Evolutionary conservation across 2,113 vertebrate species (phyloP).

Genomic region (Lophotis ruficrista): DNA sequence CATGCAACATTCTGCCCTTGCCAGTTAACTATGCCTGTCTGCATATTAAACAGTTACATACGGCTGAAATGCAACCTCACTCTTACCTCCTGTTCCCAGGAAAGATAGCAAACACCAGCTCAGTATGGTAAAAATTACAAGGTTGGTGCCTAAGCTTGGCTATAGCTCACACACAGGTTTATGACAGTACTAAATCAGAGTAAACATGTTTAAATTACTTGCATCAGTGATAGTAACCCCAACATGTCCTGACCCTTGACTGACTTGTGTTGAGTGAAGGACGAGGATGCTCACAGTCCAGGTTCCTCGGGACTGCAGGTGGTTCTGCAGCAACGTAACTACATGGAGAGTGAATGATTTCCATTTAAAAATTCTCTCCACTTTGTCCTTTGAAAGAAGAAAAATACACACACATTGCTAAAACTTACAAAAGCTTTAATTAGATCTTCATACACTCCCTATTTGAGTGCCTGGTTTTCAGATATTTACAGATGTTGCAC

Average conservation of each 20-base stretch:
- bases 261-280: accelerated
- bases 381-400: not conserved
- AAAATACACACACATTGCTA: not conserved
- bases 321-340: not conserved
- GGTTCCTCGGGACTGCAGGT: not conserved
- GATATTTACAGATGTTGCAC: not conserved
- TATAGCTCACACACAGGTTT: not conserved
- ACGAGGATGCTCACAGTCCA: not conserved
- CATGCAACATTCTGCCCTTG: not conserved
- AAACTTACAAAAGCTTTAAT: not conserved
- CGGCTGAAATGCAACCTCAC: not conserved
- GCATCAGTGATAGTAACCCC: not conserved
- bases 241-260: not conserved
- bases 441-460: not conserved
- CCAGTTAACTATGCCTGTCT: not conserved
- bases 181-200: not conserved
- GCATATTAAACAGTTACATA: not conserved
- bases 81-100: not conserved
- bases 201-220: not conserved
- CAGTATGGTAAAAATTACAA: not conserved
- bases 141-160: not conserved
- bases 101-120: not conserved
- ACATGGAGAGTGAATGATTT: not conserved
- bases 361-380: not conserved
- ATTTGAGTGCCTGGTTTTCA: not conserved